phyloP scores from a whole-genome alignment of 2,888 invertebrate species.

The Neoitamus cyanurus region DNA sequence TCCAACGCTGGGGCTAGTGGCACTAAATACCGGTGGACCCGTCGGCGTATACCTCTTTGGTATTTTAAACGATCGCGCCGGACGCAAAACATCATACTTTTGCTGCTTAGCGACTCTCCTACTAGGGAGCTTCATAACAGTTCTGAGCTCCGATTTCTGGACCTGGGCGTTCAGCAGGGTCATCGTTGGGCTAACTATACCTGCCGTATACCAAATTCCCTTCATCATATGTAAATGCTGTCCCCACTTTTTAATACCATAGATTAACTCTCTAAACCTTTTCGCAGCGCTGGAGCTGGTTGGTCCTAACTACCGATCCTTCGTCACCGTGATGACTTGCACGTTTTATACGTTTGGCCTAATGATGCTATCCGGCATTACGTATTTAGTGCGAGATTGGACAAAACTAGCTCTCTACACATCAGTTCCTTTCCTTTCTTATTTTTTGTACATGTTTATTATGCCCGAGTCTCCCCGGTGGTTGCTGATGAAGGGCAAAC shows the following conservation, averaged over 20 bases:
- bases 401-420: conserved; percentile 81
- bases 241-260: not conserved
- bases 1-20: conserved; percentile 86
- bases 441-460: conserved; percentile 86
- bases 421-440: conserved; percentile 85
- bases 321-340: conserved; percentile 92
- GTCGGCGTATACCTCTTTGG: conserved; percentile 92
- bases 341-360: conserved; percentile 90
- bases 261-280: not conserved
- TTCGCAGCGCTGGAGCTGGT: conserved; percentile 85
- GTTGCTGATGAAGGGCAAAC: conserved; percentile 84
- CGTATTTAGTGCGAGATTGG: conserved; percentile 88
- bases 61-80: conserved; percentile 85
- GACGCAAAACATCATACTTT: conserved; percentile 87
- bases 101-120: conserved; percentile 84
- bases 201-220: conserved; percentile 93
- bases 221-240: conserved; percentile 86
- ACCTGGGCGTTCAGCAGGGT: conserved; percentile 84
- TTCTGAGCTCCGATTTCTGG: conserved; percentile 82
- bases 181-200: conserved; percentile 90
- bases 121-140: conserved; percentile 82
- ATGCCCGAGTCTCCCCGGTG: conserved; percentile 93
- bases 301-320: conserved; percentile 90
- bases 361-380: conserved; percentile 84
- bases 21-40: conserved; percentile 88